phyloP scores from a whole-genome alignment of 2,113 vertebrate species.

The Mesocricetus auratus region DNA sequence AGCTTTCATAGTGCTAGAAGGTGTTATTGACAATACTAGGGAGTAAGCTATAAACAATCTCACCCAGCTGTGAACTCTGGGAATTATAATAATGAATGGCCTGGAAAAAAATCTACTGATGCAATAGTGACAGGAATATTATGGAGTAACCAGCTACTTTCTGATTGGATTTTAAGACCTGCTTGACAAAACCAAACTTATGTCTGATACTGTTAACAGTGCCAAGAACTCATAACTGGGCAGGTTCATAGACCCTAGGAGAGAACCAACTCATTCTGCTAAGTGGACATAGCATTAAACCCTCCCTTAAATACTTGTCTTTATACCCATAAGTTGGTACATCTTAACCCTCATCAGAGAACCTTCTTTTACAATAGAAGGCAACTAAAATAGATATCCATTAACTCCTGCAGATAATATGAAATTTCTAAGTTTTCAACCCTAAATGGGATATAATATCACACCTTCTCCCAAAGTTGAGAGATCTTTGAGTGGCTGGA shows the following conservation, averaged over 20 bases:
- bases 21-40: neutral
- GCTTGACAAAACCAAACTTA: neutral
- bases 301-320: neutral
- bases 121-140: neutral
- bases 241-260: neutral
- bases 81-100: neutral
- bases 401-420: neutral
- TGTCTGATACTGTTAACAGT: neutral
- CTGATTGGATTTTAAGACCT: neutral
- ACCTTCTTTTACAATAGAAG: neutral
- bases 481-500: too few species aligned
- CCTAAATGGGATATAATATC: neutral
- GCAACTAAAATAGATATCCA: neutral
- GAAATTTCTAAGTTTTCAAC: neutral
- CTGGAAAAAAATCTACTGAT: neutral
- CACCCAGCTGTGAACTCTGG: neutral
- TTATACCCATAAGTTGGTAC: neutral
- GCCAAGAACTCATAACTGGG: neutral
- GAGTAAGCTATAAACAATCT: neutral
- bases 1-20: neutral
- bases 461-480: neutral
- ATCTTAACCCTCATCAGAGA: neutral
- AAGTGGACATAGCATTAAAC: neutral
- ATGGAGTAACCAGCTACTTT: neutral
- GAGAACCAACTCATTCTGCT: neutral